Percentiles rank a stretch among this genome's conserved stretches.
Evolutionary conservation across 2,888 invertebrate species (phyloP).

Genomic region (Athalia rosae): DNA sequence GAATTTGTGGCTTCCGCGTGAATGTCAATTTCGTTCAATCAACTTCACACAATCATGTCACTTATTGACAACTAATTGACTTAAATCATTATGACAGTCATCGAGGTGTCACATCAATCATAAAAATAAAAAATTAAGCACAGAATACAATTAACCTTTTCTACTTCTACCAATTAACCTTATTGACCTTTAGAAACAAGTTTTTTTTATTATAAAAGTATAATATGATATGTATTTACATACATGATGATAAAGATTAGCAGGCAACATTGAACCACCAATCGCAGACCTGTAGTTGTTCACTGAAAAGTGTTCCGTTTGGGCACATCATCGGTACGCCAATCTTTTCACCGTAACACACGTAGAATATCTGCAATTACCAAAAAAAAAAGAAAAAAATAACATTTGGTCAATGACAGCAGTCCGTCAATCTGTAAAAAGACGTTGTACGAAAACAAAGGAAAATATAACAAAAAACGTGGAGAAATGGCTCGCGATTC

Average conservation of each 20-base stretch:
- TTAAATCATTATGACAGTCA: too few relatives aligned
- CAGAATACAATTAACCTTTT: neutral
- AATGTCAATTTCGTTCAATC: too few relatives aligned
- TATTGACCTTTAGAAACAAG: too few relatives aligned
- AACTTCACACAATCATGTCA: too few relatives aligned
- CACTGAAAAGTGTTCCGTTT: constrained; percentile 68
- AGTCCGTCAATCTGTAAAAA: neutral
- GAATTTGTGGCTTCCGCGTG: too few relatives aligned
- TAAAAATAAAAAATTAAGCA: too few relatives aligned
- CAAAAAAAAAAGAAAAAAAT: constrained; percentile 44
- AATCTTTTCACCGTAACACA: constrained; percentile 65
- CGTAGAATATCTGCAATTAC: constrained; percentile 64
- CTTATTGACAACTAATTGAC: too few relatives aligned
- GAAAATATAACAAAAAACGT: too few relatives aligned
- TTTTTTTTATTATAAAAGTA: constrained; percentile 28
- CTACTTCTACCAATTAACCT: too few relatives aligned
- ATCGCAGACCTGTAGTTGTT: constrained; percentile 67
- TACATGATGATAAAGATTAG: constrained; percentile 46
- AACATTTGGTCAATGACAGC: constrained; percentile 15
- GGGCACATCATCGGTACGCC: constrained; percentile 69
- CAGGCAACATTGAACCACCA: constrained; percentile 70
- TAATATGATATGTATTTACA: neutral
- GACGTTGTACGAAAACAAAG: neutral
- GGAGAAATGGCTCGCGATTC: constrained; percentile 19
- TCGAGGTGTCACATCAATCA: too few relatives aligned